phyloP scores from a whole-genome alignment of 1,140 invertebrate genomes.

The Heliconius congener region DNA sequence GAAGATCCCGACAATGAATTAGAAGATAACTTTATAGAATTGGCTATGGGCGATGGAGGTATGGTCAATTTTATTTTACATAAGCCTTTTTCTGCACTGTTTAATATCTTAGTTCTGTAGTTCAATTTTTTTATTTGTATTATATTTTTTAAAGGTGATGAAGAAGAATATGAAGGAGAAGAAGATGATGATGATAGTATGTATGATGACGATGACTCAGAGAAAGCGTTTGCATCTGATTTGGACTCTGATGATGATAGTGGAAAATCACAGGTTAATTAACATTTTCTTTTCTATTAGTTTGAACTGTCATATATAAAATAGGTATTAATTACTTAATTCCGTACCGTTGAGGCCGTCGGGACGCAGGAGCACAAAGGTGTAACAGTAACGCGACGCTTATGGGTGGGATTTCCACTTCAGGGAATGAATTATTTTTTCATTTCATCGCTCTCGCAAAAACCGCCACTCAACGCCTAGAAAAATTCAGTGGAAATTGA shows the following conservation, averaged over 20 bases:
- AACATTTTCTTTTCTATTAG: background rate
- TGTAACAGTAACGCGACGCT: too few species aligned
- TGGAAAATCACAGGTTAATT: slow-evolving; percentile 74
- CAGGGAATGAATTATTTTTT: too few species aligned
- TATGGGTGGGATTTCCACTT: too few species aligned
- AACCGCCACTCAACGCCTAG: too few species aligned
- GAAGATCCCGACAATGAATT: slow-evolving; percentile 91
- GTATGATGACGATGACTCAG: slow-evolving; percentile 57
- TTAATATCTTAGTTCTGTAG: too few species aligned
- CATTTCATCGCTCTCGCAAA: too few species aligned
- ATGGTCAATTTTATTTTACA: slow-evolving; percentile 22
- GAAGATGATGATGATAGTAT: slow-evolving; percentile 68
- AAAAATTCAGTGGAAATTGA: too few species aligned
- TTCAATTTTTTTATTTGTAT: too few species aligned
- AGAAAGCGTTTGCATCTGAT: slow-evolving; percentile 65
- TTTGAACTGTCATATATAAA: background rate
- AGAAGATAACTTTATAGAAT: slow-evolving; percentile 94
- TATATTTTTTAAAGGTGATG: slow-evolving; percentile 25
- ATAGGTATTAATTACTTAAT: background rate
- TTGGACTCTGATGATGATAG: slow-evolving; percentile 80
- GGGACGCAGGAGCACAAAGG: too few species aligned
- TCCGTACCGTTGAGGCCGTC: too few species aligned
- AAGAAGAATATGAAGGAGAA: slow-evolving; percentile 41
- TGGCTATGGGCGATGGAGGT: slow-evolving; percentile 85
- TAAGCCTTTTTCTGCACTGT: too few species aligned